These are phyloP conservation scores for Zaprionus bogoriensis DNA, from an alignment of 2,888 invertebrate genomes.

Conservation along the genomic window DNA sequence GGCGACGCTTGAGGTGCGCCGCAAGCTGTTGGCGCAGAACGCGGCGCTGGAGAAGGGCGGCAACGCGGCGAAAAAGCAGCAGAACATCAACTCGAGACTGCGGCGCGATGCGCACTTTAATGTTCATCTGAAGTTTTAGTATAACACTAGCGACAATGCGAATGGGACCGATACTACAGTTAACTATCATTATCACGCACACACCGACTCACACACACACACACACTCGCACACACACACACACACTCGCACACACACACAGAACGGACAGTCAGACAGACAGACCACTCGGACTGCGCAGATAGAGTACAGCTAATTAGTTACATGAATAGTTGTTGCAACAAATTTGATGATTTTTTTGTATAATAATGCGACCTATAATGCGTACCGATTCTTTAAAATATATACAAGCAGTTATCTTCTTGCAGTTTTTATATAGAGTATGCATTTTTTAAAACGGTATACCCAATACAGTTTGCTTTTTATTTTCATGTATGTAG, in stretches of 20 bases:
- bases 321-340: conserved; percentile 51
- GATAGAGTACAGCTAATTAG: conserved; percentile 21
- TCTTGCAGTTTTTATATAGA: conserved; percentile 29
- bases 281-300: neutral
- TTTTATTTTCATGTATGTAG: no score
- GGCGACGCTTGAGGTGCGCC: conserved; percentile 35
- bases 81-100: conserved; percentile 58
- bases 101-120: conserved; percentile 53
- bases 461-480: no score
- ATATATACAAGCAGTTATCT: conserved; percentile 41
- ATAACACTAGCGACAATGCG: conserved; percentile 35
- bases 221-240: neutral
- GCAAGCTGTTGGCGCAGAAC: conserved; percentile 65
- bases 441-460: no score
- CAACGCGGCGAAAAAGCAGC: conserved; percentile 15
- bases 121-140: conserved; percentile 69
- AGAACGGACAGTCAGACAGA: neutral
- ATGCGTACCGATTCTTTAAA: conserved; percentile 25
- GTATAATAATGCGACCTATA: conserved; percentile 10
- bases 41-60: conserved; percentile 24
- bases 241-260: neutral
- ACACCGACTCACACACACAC: neutral
- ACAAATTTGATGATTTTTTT: conserved; percentile 25
- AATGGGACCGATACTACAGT: neutral
- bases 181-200: neutral